Percentiles rank a stretch among this genome's conserved stretches.
Conservation (phyloP, 2,888 invertebrate species). For the Tupiocoris notatus region DNA sequence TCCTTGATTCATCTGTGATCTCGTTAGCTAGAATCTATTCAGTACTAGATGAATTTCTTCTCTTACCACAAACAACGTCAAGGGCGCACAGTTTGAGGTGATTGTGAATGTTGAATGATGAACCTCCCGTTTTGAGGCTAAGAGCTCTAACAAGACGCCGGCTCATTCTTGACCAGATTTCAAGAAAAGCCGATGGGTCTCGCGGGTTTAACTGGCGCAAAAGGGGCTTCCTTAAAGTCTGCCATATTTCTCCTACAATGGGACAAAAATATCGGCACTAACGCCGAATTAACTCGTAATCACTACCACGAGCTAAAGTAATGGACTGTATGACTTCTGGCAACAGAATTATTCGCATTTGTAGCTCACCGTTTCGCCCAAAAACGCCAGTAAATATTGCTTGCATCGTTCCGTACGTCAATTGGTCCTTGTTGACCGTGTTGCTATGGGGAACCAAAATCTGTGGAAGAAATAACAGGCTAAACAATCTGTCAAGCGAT, state of each 20-base stretch:
- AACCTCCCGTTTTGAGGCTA: neutral
- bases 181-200: neutral
- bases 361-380: slow-evolving; percentile 2
- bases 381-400: neutral
- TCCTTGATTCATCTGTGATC: too few species aligned
- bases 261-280: too few species aligned
- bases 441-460: neutral
- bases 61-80: neutral
- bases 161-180: slow-evolving; percentile 3
- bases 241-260: slow-evolving; percentile 1
- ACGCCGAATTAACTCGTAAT: too few species aligned
- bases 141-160: neutral
- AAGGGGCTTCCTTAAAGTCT: neutral
- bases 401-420: neutral
- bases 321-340: too few species aligned
- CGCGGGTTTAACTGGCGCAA: neutral
- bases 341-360: neutral
- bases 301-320: too few species aligned
- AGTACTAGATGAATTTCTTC: too few species aligned
- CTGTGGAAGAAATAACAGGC: neutral
- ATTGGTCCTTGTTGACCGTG: neutral
- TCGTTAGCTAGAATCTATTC: too few species aligned
- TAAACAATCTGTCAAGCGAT: too few species aligned
- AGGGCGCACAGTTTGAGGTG: neutral
- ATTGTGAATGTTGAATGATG: neutral